Base-by-base conservation (phyloP, 2,113 vertebrate species). In the Scomber colias region DNA sequence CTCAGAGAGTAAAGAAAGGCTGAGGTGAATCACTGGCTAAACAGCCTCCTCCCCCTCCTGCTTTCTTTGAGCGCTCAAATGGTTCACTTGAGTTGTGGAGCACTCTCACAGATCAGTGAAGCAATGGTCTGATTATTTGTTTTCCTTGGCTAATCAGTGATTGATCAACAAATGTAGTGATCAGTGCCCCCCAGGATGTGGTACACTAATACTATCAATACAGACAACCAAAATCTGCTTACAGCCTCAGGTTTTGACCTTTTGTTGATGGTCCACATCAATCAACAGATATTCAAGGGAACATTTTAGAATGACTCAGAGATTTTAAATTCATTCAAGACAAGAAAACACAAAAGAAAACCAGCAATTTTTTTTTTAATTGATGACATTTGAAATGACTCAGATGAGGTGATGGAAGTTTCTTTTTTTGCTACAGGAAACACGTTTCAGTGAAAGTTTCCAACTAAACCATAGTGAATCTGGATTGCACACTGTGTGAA, bases 11-110 rank as follows among this genome's bases (percentile, higher is more conserved):
- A 88, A 85, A 89, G 82, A 80, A 82, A 82, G 66, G 61, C 84
- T 83, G 87, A 91, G 81, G 90, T 90, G 89, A 85, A 88, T 87
- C 81, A 80, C 79, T 77, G 63, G 81, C 78, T 77, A 60, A 76
- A 81, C 46, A 61, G 19, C 66, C 80, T 45, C 85, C 77, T 45
- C 74, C 55, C 59, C 69, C 75, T 21, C 11, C 1, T 55, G 7
- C 11, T 40, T 40, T 49, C 55, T 85, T 27, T 55, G 79, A 79
- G 75, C 19, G 2, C 77, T 90, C 85, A 68, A 65, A 78, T 67
- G 84, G 84, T 84, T 80, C 83, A 74, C 30, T 59, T 75, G 69
- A 40, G 11, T 68, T 74, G 51, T 49, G 76, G 85, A 81, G 79
- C 67, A 11, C 55, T 53, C 31, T 49, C 71, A 53, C 30, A 40